Conservation (phyloP, 37 sponge, comb jelly and placozoan species). For the Aphrocallistes beatrix region DNA sequence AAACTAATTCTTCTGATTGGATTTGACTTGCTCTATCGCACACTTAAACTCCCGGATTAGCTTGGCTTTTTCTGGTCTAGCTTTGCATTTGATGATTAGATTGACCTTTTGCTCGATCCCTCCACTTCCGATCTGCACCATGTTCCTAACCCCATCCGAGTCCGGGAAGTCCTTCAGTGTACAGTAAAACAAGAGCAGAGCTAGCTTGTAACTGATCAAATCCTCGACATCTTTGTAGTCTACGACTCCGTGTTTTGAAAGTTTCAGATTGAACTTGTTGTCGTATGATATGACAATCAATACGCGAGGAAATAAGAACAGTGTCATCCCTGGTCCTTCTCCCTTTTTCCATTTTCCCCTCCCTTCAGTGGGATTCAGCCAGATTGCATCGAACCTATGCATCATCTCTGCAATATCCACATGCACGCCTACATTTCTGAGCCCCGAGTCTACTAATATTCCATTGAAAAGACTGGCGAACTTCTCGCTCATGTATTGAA, state of each 20-base stretch:
- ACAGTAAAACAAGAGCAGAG: neutral
- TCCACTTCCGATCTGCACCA: neutral
- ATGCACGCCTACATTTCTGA: conserved; percentile 30
- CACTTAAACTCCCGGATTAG: neutral
- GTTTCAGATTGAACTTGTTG: neutral
- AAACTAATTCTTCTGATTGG: neutral
- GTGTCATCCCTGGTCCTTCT: conserved; percentile 44
- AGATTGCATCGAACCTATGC: conserved; percentile 38
- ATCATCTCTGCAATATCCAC: conserved; percentile 36
- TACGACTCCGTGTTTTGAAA: neutral
- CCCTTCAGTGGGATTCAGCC: conserved; percentile 60
- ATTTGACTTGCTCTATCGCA: neutral
- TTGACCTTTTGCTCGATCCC: conserved; percentile 9
- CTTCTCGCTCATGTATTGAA: conserved; percentile 55
- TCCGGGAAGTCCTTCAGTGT: conserved; percentile 11
- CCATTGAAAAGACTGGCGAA: conserved; percentile 40
- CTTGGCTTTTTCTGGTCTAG: neutral
- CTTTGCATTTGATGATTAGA: neutral
- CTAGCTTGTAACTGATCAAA: neutral
- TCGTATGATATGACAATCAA: neutral
- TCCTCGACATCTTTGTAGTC: neutral
- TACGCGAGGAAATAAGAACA: neutral
- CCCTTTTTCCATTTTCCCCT: conserved; percentile 54
- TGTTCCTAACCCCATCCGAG: neutral
- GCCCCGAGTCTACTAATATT: conserved; percentile 24